Evolutionary conservation across 2,797 vertebrate species (phyloP).

Genomic region (Hydrophis major): DNA sequence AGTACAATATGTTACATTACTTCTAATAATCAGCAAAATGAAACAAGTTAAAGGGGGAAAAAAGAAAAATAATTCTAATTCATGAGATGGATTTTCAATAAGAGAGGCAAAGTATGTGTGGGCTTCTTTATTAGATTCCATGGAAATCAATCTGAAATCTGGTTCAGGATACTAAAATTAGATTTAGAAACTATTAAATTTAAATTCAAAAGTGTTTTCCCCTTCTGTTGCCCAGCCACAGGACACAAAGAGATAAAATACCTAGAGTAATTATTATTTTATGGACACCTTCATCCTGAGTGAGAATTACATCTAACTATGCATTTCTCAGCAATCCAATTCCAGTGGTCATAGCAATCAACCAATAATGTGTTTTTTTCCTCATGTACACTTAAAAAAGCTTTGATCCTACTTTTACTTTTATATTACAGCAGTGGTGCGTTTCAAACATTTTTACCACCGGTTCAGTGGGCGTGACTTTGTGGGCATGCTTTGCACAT

Average conservation of each 20-base stretch:
- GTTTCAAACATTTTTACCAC: too few relatives aligned
- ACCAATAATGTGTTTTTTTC: conserved; percentile 38
- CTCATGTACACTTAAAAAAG: neutral
- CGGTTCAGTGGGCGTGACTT: too few relatives aligned
- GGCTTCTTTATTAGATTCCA: conserved; percentile 65
- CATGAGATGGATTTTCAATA: conserved; percentile 63
- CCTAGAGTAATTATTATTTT: conserved; percentile 64
- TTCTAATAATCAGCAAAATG: conserved; percentile 59
- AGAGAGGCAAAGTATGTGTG: conserved; percentile 49
- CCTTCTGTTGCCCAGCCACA: conserved; percentile 61
- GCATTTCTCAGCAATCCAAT: conserved; percentile 52
- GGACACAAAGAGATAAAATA: conserved; percentile 66
- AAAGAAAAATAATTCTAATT: conserved; percentile 39
- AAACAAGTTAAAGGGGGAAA: conserved; percentile 44
- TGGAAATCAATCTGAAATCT: conserved; percentile 73
- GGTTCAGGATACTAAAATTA: conserved; percentile 72
- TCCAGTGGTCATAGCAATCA: conserved; percentile 48
- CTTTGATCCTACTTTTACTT: conserved; percentile 31
- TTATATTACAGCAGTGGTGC: too few relatives aligned
- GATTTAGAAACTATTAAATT: conserved; percentile 76
- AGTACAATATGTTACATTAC: conserved; percentile 48
- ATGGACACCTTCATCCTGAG: conserved; percentile 46
- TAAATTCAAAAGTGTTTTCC: conserved; percentile 67
- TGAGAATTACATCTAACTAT: conserved; percentile 48
- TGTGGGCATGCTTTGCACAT: too few relatives aligned